These are phyloP conservation scores for Heterocephalus glaber DNA, from an alignment of 2,113 vertebrate genomes.

Conservation along the genomic window DNA sequence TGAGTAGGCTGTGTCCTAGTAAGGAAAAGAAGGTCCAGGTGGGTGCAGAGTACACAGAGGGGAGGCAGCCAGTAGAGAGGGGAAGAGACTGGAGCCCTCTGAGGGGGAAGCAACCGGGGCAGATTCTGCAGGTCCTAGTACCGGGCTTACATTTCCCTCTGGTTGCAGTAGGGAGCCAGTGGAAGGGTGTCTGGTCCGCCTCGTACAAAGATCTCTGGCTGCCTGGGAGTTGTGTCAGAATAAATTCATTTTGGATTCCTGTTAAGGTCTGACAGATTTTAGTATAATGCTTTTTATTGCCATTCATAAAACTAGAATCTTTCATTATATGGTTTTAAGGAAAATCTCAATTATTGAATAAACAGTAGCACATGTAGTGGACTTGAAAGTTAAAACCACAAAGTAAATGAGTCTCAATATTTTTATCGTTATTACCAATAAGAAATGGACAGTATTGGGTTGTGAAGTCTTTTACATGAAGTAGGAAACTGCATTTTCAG, in stretches of 20 bases:
- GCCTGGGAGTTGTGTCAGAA: neutral
- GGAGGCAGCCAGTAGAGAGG: neutral
- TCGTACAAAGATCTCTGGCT: slow-evolving; percentile 26
- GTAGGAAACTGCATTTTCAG: slow-evolving; percentile 65
- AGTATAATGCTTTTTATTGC: slow-evolving; percentile 55
- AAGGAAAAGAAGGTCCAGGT: neutral
- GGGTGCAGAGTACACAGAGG: neutral
- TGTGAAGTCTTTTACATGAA: slow-evolving; percentile 59
- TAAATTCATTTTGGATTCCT: slow-evolving; percentile 25
- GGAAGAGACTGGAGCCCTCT: neutral
- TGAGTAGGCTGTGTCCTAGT: neutral
- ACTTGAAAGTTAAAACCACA: slow-evolving; percentile 59
- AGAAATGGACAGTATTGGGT: slow-evolving; percentile 59
- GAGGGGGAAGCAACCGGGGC: neutral
- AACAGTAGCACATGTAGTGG: slow-evolving; percentile 39
- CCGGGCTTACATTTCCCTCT: neutral
- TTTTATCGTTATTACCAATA: slow-evolving; percentile 60
- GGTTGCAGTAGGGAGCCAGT: neutral
- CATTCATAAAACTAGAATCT: slow-evolving; percentile 31
- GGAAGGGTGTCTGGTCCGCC: neutral
- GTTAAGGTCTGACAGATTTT: neutral
- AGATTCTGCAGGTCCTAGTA: neutral
- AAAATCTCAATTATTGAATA: slow-evolving; percentile 74
- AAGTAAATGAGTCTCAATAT: slow-evolving; percentile 69
- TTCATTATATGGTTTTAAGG: slow-evolving; percentile 7